Evolutionary conservation across 1,140 invertebrate species (phyloP).

Genomic region (Drosophila bipectinata): DNA sequence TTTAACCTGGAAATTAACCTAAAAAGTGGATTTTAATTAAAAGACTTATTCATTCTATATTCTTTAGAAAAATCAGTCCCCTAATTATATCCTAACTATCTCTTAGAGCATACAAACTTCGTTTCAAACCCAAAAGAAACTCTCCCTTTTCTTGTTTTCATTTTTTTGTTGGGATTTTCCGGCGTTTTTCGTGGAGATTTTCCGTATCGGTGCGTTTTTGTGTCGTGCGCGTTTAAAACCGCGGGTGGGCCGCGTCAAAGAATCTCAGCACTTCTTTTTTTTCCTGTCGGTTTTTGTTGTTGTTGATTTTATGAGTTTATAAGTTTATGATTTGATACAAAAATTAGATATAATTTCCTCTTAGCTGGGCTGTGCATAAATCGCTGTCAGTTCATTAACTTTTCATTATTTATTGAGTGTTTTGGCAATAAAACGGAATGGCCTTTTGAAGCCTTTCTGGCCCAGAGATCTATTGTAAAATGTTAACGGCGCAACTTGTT

Average conservation of each 20-base stretch:
- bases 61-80: too few relatives aligned
- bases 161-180: background rate
- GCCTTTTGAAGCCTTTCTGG: conserved; percentile 6
- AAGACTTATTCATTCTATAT: too few relatives aligned
- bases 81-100: too few relatives aligned
- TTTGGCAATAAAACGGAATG: conserved; percentile 32
- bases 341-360: conserved; percentile 59
- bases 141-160: background rate
- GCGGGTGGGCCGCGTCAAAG: conserved; percentile 22
- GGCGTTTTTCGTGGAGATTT: conserved; percentile 19
- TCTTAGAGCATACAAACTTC: too few relatives aligned
- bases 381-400: conserved; percentile 69
- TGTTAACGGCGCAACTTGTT: conserved; percentile 14
- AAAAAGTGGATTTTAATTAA: too few relatives aligned
- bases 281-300: conserved; percentile 1
- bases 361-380: conserved; percentile 53
- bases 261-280: conserved; percentile 41
- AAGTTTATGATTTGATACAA: conserved; percentile 71
- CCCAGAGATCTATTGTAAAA: conserved; percentile 36
- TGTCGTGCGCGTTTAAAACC: conserved; percentile 45
- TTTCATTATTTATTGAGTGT: conserved; percentile 66
- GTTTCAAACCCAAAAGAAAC: background rate
- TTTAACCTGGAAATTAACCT: too few relatives aligned
- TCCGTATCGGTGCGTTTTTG: conserved; percentile 44
- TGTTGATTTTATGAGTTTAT: conserved; percentile 74